Conservation (phyloP, 1,140 invertebrate genomes). For the Saxidomus purpurata region DNA sequence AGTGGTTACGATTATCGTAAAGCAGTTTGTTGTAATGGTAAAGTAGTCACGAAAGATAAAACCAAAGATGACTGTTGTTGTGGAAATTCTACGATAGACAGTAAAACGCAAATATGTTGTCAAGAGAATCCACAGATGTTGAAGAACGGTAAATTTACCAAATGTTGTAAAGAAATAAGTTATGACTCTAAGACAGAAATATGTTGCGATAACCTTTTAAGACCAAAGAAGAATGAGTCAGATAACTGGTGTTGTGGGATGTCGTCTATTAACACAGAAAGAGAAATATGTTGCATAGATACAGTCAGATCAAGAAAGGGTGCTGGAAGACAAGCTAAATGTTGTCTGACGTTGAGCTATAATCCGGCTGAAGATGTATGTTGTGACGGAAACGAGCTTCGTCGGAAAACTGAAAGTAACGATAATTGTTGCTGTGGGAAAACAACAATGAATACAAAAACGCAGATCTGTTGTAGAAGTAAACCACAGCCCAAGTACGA, state of each 20-base stretch:
- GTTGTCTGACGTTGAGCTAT: constrained; percentile 36
- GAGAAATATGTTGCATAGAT: constrained; percentile 51
- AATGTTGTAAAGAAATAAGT: constrained; percentile 37
- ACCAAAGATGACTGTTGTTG: constrained; percentile 41
- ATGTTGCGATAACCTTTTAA: constrained; percentile 37
- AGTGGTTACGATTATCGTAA: constrained; percentile 22
- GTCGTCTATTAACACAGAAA: constrained; percentile 42
- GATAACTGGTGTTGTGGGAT: constrained; percentile 55
- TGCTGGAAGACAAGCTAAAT: constrained; percentile 21
- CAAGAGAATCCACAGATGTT: constrained; percentile 37
- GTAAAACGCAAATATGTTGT: constrained; percentile 41
- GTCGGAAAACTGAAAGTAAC: constrained; percentile 2
- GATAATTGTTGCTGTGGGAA: constrained; percentile 62
- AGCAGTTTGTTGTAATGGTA: constrained; percentile 24
- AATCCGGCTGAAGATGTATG: constrained; percentile 31
- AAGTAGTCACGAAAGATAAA: constrained; percentile 29
- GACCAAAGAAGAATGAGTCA: neutral
- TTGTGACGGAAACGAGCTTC: constrained; percentile 46
- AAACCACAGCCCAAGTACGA: neutral
- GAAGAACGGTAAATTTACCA: neutral
- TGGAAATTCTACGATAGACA: constrained; percentile 41
- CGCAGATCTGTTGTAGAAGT: constrained; percentile 39
- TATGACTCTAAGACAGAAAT: constrained; percentile 41
- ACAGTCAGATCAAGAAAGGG: constrained; percentile 19
- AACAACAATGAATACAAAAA: constrained; percentile 43